These are phyloP conservation scores for Diadophis punctatus DNA, from an alignment of 2,113 vertebrate genomes.

Conservation along the genomic window DNA sequence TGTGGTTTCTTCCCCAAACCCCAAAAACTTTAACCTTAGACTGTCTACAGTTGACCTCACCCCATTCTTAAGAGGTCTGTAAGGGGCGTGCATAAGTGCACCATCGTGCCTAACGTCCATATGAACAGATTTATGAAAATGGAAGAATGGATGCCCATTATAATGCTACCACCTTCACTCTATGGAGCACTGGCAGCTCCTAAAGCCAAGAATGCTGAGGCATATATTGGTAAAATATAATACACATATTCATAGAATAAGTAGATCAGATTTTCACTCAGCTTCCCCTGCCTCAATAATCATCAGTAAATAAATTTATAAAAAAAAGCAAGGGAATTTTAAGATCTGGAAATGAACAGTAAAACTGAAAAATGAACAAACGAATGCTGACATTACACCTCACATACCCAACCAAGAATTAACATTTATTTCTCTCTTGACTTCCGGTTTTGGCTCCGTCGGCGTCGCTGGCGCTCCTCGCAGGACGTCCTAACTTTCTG, in stretches of 20 bases:
- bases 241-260: not conserved
- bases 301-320: not conserved
- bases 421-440: not conserved
- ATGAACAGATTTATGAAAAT: not conserved
- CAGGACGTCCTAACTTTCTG: too few species aligned
- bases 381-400: not conserved
- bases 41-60: too few species aligned
- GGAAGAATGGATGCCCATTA: not conserved
- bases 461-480: too few species aligned
- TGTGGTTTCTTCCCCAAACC: too few species aligned
- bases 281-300: not conserved
- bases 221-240: not conserved
- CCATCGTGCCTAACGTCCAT: too few species aligned
- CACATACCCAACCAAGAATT: not conserved
- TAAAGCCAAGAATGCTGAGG: not conserved
- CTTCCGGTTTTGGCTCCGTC: too few species aligned
- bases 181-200: not conserved
- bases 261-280: not conserved
- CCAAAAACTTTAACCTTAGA: too few species aligned
- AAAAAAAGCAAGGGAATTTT: not conserved
- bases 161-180: not conserved
- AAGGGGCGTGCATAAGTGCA: too few species aligned
- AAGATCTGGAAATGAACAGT: not conserved
- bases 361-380: not conserved
- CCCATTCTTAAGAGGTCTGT: too few species aligned